Base-by-base conservation (phyloP, 2,888 invertebrate species). In the Pyrgus malvae region DNA sequence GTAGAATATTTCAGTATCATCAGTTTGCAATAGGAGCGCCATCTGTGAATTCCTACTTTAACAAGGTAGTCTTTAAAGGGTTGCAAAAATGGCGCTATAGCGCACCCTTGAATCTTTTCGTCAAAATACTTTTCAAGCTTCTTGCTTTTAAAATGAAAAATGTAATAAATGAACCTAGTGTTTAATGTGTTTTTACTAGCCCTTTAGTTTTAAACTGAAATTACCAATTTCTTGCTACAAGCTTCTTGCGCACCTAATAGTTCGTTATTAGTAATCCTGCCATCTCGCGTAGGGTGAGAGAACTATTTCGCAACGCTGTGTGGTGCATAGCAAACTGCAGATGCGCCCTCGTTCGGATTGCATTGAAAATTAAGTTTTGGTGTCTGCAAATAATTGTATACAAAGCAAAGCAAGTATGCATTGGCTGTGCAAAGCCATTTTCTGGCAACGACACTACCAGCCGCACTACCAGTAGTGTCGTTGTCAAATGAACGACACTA, bases 201-300 rank as follows among this genome's bases (percentile, higher is more conserved):
- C 12, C 1, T 5, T 7, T 27, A 7, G n/a, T 27, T 27, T 3
- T 27, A 6, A 21, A 21, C 21, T 21, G 21, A 21, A 21, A 21
- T 6, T 21, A 6, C 21, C 3, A 4, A 6, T 4, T 21, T 4
- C 6, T 21, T 21, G 6, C 21, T 21, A 6, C 21, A 6, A n/a
- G 6, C 6, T 14, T 33, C 14, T 33, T 7, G n/a, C 16, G 17
- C 3, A 21, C 21, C 3, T 6, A 21, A 21, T n/a, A n/a, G n/a
- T n/a, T n/a, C n/a, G n/a, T 4, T 5, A 49, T 25, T 51, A 35
- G 42, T 25, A 11, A 35, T n/a, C 4, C 19, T 76, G 84, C 81
- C 86, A 84, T 85, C 86, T 87, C n/a, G 70, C 57, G 49, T 37
- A 69, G 81, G 86, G 86, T 60, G 60, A 25, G 44, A 1, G 63